Base-by-base conservation (phyloP, 37 sponge, comb jelly and placozoan genomes). In the Crambe crambe region DNA sequence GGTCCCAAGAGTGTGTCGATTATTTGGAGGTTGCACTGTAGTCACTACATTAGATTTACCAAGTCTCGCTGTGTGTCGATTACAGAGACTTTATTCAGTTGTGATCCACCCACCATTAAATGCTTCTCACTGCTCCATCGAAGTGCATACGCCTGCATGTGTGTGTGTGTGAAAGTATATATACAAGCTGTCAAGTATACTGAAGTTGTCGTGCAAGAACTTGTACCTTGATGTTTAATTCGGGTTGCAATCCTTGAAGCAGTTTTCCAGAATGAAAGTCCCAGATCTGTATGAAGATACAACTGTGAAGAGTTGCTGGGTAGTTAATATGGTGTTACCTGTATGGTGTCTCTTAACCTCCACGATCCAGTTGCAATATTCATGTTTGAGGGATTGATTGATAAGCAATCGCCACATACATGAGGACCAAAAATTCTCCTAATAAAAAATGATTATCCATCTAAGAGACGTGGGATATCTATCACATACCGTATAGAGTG, bases 321-420 rank as follows among this genome's bases (percentile, higher is more conserved):
- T 8, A 23, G 15, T 42, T 29, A 8, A 8, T 36, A 5, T 68
- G 30, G 4, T 37, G 4, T 68, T 38, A 87, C 88, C 70, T 87
- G 69, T 32, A 87, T 26, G 4, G 78, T 51, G 27, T 75, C 60
- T 35, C 75, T 32, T 1, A 62, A 42, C 26, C 82, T 67, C 88
- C 88, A 87, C 21, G 88, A 87, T 6, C 88, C 88, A 36, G 88
- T 87, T 38, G 68, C 42, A 23, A 87, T 66, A 37, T 70, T 67
- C 0, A 68, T 39, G 10, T 82, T 70, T 30, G 8, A 42, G 22
- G 88, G 78, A 37, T 87, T 77, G 38, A 87, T 87, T 63, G 80
- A 82, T 54, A 87, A 70, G 21, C 80, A 69, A 40, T 87, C 88
- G 8, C 88, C 88, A 87, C 88, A 81, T n/a, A 87, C 40, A 68